Base-by-base conservation (phyloP, 2,113 vertebrate genomes). In the Pseudolaguvia tuberculata region DNA sequence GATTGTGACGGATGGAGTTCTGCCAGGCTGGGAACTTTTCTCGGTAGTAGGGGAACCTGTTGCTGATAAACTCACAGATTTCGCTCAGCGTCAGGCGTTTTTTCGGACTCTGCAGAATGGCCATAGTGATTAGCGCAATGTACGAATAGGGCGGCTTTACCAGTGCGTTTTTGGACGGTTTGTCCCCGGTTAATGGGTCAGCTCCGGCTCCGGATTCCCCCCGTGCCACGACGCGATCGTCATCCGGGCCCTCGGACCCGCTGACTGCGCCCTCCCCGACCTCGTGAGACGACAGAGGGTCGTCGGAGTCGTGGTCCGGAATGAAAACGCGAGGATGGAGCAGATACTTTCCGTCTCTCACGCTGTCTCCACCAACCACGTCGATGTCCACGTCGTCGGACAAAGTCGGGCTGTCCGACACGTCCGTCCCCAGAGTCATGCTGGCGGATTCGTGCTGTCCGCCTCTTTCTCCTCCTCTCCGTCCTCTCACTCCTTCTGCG, bases 41-140 rank as follows among this genome's bases (percentile, higher is more conserved):
- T 76, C 94, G 86, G 88, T 97, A 97, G 87, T 97, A 97, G 0
- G 95, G 95, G 88, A 97, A 97, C 87, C 93, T 92, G 79, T 90
- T 93, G 88, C 94, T 97, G 90, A 98, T 98, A 84, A 98, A 98
- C 87, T 97, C 94, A 82, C 95, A 98, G 90, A 98, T 98, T 88
- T 95, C 95, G 61, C 95, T 98, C 57, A 98, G 92, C 21, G 95
- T 98, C 66, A 98, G 91, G 0, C 93, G 89, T 76, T 98, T 98
- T 87, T 98, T 95, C 78, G 95, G 94, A 86, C 95, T 97, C 90
- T 98, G 95, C 82, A 97, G 91, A 85, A 98, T 95, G 79, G 96
- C 90, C 96, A 98, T 98, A 78, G 96, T 98, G 89, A 97, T 97
- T 75, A 97, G 91, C 21, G 95, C 95, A 78, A 98, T 97, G 87